Evolutionary conservation across 2,113 vertebrate genomes (phyloP).

Genomic region (Sylvia atricapilla): DNA sequence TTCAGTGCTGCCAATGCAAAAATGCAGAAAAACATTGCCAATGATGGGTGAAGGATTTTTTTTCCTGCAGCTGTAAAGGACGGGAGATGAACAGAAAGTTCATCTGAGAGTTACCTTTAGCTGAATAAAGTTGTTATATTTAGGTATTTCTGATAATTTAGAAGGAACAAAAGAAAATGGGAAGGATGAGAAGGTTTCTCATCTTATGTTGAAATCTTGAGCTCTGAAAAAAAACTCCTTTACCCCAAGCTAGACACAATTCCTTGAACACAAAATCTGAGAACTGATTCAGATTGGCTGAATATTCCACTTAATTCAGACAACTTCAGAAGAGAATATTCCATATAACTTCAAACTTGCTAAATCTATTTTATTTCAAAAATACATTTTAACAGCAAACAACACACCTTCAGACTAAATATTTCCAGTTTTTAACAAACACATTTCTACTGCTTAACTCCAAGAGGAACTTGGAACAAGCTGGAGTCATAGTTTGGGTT

Average conservation of each 20-base stretch:
- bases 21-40: background rate
- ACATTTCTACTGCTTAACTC: background rate
- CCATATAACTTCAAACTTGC: background rate
- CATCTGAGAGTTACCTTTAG: background rate
- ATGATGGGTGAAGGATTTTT: fast-evolving
- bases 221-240: no score
- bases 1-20: fast-evolving
- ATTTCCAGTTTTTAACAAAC: background rate
- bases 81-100: background rate
- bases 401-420: background rate
- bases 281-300: background rate
- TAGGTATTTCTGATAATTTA: background rate
- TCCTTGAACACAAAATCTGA: background rate
- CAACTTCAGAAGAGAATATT: background rate
- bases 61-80: background rate
- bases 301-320: background rate
- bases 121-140: background rate
- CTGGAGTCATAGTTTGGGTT: no score
- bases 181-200: background rate
- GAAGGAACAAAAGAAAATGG: background rate
- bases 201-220: background rate
- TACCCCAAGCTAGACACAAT: background rate
- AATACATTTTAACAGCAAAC: background rate
- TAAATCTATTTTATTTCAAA: background rate
- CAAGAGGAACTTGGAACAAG: background rate